Percentiles rank a stretch among this genome's conserved stretches.
Conservation (phyloP, 2,888 invertebrate species). For the Perithous albicinctus region DNA sequence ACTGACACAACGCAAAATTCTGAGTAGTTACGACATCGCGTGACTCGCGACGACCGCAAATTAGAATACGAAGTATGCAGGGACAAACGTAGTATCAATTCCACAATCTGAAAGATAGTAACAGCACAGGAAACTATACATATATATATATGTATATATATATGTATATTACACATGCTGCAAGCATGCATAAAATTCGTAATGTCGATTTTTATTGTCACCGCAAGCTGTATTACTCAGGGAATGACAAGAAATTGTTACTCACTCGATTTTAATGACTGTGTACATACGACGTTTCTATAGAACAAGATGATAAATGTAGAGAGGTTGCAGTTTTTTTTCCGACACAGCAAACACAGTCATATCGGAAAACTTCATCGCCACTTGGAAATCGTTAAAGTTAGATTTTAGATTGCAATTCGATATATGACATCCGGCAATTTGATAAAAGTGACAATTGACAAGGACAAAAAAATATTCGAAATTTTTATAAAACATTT, state of each 20-base stretch:
- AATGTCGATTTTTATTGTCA: neutral
- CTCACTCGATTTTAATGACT: conserved; percentile 18
- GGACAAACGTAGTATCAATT: conserved; percentile 33
- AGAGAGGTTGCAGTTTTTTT: conserved; percentile 1
- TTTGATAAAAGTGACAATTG: too few relatives aligned
- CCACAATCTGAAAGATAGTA: conserved; percentile 39
- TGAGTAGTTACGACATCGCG: conserved; percentile 57
- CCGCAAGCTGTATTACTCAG: neutral
- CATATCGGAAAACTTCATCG: neutral
- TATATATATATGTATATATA: too few relatives aligned
- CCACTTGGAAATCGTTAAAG: too few relatives aligned
- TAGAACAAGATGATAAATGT: neutral
- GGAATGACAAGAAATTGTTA: conserved; percentile 1
- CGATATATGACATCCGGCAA: too few relatives aligned
- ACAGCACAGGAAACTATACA: neutral
- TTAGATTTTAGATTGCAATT: too few relatives aligned
- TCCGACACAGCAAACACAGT: neutral
- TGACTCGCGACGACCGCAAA: conserved; percentile 39
- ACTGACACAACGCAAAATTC: conserved; percentile 43
- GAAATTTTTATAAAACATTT: too few relatives aligned
- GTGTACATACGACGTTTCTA: neutral
- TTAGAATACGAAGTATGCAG: conserved; percentile 44
- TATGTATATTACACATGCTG: conserved; percentile 1
- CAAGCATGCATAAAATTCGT: conserved; percentile 34
- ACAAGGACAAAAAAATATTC: too few relatives aligned